A percentile compares a stretch with the other conserved stretches of the same genome.
Evolutionary conservation across 2,797 vertebrate species (phyloP).

Genomic region (Hoplostethus mediterraneus): DNA sequence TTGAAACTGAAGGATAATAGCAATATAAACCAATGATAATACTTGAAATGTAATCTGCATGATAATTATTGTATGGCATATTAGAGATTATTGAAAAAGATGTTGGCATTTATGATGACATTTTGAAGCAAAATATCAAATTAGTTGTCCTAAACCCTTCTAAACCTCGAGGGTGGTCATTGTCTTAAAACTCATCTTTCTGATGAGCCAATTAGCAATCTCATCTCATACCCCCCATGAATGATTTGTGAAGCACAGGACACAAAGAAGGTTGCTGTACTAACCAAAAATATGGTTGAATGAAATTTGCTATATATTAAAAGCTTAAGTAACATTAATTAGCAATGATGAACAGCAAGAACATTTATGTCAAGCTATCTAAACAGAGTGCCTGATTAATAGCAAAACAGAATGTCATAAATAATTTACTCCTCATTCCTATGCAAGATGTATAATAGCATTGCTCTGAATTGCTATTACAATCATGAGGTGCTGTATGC

Average conservation of each 20-base stretch:
- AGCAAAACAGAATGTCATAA: slow-evolving; percentile 20
- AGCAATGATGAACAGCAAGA: slow-evolving; percentile 23
- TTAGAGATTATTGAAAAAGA: slow-evolving; percentile 13
- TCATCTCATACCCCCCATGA: too few relatives aligned
- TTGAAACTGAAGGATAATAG: slow-evolving; percentile 14
- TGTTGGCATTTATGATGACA: slow-evolving; percentile 19
- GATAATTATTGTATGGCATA: slow-evolving; percentile 25
- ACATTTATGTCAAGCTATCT: slow-evolving; percentile 36
- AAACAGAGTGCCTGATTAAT: slow-evolving; percentile 63
- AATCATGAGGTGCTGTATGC: slow-evolving; percentile 45
- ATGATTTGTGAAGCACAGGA: slow-evolving; percentile 9
- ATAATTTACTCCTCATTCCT: slow-evolving; percentile 55
- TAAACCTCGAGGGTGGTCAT: background rate
- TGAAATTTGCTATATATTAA: slow-evolving; percentile 21
- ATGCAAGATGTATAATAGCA: slow-evolving; percentile 70
- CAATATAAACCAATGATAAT: slow-evolving; percentile 18
- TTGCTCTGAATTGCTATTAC: slow-evolving; percentile 39
- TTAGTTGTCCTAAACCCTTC: slow-evolving; percentile 2
- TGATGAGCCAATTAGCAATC: background rate
- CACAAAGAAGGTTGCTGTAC: slow-evolving; percentile 13
- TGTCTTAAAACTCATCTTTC: slow-evolving; percentile 1
- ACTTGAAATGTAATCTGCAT: slow-evolving; percentile 46
- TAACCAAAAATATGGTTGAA: slow-evolving; percentile 18
- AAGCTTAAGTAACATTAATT: slow-evolving; percentile 31
- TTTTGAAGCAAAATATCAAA: slow-evolving; percentile 19